Evolutionary conservation across 1,140 invertebrate genomes (phyloP).

Genomic region (Drosophila repletoides): DNA sequence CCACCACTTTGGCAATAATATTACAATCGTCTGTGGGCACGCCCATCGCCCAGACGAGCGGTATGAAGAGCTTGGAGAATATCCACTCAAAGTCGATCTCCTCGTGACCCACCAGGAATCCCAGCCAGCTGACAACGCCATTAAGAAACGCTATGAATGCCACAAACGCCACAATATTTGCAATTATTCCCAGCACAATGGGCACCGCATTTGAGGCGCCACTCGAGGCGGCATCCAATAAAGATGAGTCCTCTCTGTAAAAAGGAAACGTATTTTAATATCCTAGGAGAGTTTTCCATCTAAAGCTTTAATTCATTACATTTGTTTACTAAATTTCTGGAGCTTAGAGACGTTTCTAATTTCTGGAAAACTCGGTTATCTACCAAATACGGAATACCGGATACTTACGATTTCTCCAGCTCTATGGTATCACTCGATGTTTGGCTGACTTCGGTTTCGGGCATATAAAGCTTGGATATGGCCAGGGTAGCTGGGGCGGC

Average conservation of each 20-base stretch:
- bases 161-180: constrained; percentile 96
- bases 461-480: constrained; percentile 94
- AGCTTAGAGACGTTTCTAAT: no score
- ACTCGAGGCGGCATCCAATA: constrained; percentile 93
- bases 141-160: constrained; percentile 93
- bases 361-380: no score
- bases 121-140: constrained; percentile 90
- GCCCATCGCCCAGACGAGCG: constrained; percentile 89
- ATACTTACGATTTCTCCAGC: constrained; percentile 86
- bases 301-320: no score
- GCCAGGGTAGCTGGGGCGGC: constrained; percentile 95
- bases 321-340: no score
- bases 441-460: constrained; percentile 91
- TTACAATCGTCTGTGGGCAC: constrained; percentile 91
- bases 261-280: background rate
- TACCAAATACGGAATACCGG: no score
- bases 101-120: constrained; percentile 87
- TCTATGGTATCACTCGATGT: constrained; percentile 87
- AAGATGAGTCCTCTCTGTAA: constrained; percentile 89
- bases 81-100: constrained; percentile 87
- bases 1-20: constrained; percentile 91
- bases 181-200: constrained; percentile 93
- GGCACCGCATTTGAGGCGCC: constrained; percentile 92
- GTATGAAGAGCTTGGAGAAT: constrained; percentile 93
- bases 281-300: no score